Evolutionary conservation across 2,888 invertebrate genomes (phyloP), one percentile per base, ranked within the genome.

Genomic region (Gymnoscelis rufifasciata): DNA sequence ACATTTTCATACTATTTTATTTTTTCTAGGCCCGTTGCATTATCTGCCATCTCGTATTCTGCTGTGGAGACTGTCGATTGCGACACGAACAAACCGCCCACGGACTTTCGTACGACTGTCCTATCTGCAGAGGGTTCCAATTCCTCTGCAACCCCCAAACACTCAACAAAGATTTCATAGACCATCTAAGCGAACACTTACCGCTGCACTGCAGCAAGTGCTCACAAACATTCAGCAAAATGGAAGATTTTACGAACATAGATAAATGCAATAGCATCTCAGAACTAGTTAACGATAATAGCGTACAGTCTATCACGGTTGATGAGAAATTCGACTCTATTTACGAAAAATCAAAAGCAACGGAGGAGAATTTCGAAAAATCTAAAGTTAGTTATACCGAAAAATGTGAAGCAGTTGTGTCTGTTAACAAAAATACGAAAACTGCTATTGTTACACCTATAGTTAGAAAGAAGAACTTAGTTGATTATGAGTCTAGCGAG

Each of bases 391-490:
- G 3, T 19, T 2, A 19, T 19, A 19, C 19, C 5, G 77, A 74
- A 14, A 74, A 75, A 41, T 64, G 71, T 39, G 83, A 84, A 67
- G 78, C 74, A 0, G 72, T 80, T 13, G 64, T 78, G 15, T 71
- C 71, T 3, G 66, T 81, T 11, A 74, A 77, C 52, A 83, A 77
- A 53, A 59, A 50, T 4, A 76, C 66, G 43, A 86, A 72, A 61
- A 87, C 84, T 1, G 87, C 87, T 27, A 61, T 87, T 0, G 82
- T 88, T 43, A 87, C 87, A 29, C 88, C 88, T 1, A 61, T 81
- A 4, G 59, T 84, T 0, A 71, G 82, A 47, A 78, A 71, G 19
- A 76, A 76, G 36, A 49, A 74, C 63, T 47, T 87, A 29, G 87
- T 88, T 1, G 87, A 87, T 67, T 88, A 87, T 33, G 86, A 82